phyloP scores from a whole-genome alignment of 2,113 vertebrate genomes.

The Channa maculata region DNA sequence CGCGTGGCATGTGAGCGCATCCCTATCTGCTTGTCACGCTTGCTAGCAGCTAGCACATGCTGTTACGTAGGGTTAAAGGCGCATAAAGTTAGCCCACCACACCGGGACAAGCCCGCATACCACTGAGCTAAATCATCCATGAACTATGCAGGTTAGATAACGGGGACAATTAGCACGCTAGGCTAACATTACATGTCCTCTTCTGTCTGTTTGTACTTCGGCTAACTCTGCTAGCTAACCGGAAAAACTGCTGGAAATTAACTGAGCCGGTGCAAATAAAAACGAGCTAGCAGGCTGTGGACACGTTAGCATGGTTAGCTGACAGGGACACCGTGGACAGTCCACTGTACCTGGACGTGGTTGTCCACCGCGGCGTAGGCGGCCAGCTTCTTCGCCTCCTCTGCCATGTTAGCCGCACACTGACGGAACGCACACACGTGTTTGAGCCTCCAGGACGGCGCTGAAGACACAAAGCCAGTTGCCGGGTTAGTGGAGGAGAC shows the following conservation, averaged over 20 bases:
- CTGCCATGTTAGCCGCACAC: constrained; percentile 73
- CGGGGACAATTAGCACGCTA: neutral
- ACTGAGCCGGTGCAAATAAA: no score
- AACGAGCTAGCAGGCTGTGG: neutral
- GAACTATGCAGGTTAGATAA: constrained; percentile 33
- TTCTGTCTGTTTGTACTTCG: rapidly evolving
- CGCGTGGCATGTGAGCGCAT: no score
- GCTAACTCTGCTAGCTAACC: constrained; percentile 38
- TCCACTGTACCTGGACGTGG: constrained; percentile 77
- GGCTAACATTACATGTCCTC: neutral
- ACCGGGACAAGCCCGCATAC: neutral
- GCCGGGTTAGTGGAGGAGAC: constrained; percentile 1
- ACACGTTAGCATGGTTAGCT: neutral
- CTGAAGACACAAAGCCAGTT: constrained; percentile 5
- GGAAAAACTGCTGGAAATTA: neutral
- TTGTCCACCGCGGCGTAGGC: constrained; percentile 81
- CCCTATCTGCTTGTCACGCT: no score
- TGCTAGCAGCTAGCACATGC: neutral
- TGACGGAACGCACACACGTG: constrained; percentile 34
- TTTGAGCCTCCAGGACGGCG: neutral
- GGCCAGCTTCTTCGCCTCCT: constrained; percentile 84
- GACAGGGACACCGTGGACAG: no score
- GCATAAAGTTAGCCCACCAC: constrained; percentile 8
- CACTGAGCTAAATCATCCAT: constrained; percentile 9
- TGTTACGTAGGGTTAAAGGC: neutral